Evolutionary conservation across 2,113 vertebrate genomes (phyloP), one percentile per base, ranked within the genome.

Genomic region (Rhinoptilus africanus): DNA sequence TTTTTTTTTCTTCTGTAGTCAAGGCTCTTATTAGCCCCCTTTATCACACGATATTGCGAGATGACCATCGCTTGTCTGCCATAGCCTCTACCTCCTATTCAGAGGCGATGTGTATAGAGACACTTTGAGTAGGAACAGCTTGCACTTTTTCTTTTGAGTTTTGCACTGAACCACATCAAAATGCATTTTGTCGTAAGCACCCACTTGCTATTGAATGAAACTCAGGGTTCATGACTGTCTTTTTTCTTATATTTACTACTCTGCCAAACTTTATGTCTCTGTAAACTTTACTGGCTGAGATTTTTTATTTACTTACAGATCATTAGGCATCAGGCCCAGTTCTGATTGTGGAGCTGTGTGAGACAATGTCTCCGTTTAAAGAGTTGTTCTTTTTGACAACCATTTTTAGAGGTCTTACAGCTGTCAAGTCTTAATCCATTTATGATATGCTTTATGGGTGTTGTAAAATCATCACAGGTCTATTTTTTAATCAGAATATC

Each of bases 261-360:
- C 80, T 67, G 76, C 12, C 86, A 87, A 89, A 75, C 56, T 87
- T 96, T 48, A 84, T 72, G 54, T 79, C 73, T 68, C 91, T 41
- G 53, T 91, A 91, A 94, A 93, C 48, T 92, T 95, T 75, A 92
- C 60, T 57, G 80, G 30, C 64, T 92, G 86, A 3, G 15, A 81
- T 93, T 72, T 97, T 92, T 89, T 87, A 84, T 82, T 92, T 95
- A 92, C 86, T 96, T 94, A 39, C 62, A 81, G 76, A 91, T 86
- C 91, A 92, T 85, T 75, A 93, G 91, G 59, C 80, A 83, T 80
- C n/a, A 41, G 76, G 28, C 72, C 64, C 51, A 39, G 63, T 67
- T 86, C 27, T 74, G 68, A 63, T 68, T 83, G 50, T 48, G 39
- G 59, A 80, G 51, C 37, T 80, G 14, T 82, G 54, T 26, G n/a